Evolutionary conservation across 2,113 vertebrate genomes (phyloP), one percentile per base, ranked within the genome.

Genomic region (Perca flavescens): DNA sequence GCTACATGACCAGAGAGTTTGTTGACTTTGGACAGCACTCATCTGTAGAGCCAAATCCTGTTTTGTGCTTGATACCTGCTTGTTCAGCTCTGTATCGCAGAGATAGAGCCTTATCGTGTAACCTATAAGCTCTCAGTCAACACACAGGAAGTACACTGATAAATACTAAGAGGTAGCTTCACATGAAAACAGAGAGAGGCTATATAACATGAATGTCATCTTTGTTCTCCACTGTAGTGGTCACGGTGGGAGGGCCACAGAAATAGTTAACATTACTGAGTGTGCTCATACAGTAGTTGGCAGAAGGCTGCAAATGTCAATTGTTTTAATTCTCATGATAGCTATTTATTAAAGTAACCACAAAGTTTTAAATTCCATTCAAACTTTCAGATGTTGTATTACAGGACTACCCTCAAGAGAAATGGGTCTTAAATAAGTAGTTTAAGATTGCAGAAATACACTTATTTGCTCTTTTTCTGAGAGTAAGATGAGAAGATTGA

Each of bases 201-300:
- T 82, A 34, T 34, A 43, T 58, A 65, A 77, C 80, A 12, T 56
- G 88, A 94, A 93, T 91, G 87, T 79, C 79, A 78, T 80, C 89
- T 91, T 94, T 94, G 93, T 94, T 88, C 77, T 84, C 46, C 53
- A 8, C 40, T 31, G 76, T 28, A 49, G 61, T 70, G 58, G 64
- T 74, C 28, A 46, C 28, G 79, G 58, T 79, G 81, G 77, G 88
- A 84, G 40, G 58, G 15, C 52, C 17, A 62, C 73, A 74, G 72
- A 79, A 87, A 91, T 88, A 83, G 58, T 79, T 89, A 72, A 72
- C 83, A 88, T 88, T 75, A 73, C 57, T 78, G 80, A 78, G 78
- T 13, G 6, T 28, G 62, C 19, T 80, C 74, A 57, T 50, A 43
- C 40, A 43, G 40, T 40, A 67, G 64, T 13, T 69, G 77, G 13